These are phyloP conservation scores for Trissolcus japonicus DNA, from an alignment of 2,888 invertebrate genomes.

Conservation along the genomic window DNA sequence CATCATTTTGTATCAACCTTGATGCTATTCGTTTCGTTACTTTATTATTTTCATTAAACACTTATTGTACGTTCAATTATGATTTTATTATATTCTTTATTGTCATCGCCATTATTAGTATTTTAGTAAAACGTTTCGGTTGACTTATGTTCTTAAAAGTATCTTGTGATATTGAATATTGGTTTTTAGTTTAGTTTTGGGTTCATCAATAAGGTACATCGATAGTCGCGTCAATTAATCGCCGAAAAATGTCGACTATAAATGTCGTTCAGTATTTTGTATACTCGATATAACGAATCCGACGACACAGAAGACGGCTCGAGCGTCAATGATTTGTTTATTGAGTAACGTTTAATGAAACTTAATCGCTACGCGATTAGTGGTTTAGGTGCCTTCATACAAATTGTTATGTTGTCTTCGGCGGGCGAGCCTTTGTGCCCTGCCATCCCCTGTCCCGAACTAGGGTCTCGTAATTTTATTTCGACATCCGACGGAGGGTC, in stretches of 20 bases:
- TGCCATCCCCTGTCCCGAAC: slow-evolving; percentile 59
- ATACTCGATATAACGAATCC: slow-evolving; percentile 24
- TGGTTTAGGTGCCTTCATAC: slow-evolving; percentile 72
- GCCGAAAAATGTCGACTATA: background rate
- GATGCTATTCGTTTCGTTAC: no score
- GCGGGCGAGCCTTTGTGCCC: slow-evolving; percentile 69
- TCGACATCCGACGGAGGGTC: slow-evolving; percentile 76
- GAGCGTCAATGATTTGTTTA: slow-evolving; percentile 61
- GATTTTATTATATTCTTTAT: no score
- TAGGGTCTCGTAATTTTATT: slow-evolving; percentile 76
- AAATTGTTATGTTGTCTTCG: slow-evolving; percentile 71
- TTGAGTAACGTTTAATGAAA: slow-evolving; percentile 74
- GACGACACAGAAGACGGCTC: slow-evolving; percentile 12
- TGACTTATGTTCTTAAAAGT: no score
- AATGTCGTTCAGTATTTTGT: background rate
- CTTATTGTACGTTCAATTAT: no score
- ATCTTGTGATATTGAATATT: no score
- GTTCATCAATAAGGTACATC: background rate
- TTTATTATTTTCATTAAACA: no score
- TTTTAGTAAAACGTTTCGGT: no score
- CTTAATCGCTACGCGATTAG: slow-evolving; percentile 75
- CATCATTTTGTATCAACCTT: no score
- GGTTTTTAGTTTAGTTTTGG: no score
- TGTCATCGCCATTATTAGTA: no score
- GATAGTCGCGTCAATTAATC: background rate